phyloP scores from a whole-genome alignment of 1,140 invertebrate genomes.

The Drosophila pseudoananassae region DNA sequence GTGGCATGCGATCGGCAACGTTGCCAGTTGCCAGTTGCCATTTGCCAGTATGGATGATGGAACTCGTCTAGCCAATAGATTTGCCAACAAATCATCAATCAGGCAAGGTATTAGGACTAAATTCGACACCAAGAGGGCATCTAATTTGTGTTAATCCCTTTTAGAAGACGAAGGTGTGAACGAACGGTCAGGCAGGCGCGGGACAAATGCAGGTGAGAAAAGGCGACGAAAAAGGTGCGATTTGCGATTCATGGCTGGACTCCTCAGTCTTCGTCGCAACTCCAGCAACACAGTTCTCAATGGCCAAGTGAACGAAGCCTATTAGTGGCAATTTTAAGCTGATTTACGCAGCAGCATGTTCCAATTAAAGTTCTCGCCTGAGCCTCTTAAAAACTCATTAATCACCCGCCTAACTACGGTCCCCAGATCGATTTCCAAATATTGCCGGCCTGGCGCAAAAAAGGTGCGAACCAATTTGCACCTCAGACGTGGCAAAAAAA shows the following conservation, averaged over 20 bases:
- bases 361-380: slow-evolving; percentile 80
- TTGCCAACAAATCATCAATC: slow-evolving; percentile 77
- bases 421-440: slow-evolving; percentile 79
- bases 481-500: slow-evolving; percentile 71
- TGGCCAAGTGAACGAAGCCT: slow-evolving; percentile 45
- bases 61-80: slow-evolving; percentile 64
- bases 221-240: neutral
- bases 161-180: slow-evolving; percentile 55
- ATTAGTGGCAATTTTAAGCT: slow-evolving; percentile 83
- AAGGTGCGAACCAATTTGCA: slow-evolving; percentile 82
- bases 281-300: no score
- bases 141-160: slow-evolving; percentile 49
- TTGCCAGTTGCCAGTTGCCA: neutral
- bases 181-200: slow-evolving; percentile 28
- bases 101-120: slow-evolving; percentile 25
- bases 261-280: no score
- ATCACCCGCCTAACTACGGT: slow-evolving; percentile 81
- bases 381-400: slow-evolving; percentile 84
- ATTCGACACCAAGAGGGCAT: slow-evolving; percentile 27
- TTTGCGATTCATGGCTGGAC: no score
- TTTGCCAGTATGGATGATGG: neutral
- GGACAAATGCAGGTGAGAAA: slow-evolving; percentile 23
- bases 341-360: slow-evolving; percentile 82
- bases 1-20: slow-evolving; percentile 34
- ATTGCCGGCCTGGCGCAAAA: slow-evolving; percentile 40